These are phyloP conservation scores for Litoditis marina DNA, from an alignment of 2,888 invertebrate species.

Conservation along the genomic window DNA sequence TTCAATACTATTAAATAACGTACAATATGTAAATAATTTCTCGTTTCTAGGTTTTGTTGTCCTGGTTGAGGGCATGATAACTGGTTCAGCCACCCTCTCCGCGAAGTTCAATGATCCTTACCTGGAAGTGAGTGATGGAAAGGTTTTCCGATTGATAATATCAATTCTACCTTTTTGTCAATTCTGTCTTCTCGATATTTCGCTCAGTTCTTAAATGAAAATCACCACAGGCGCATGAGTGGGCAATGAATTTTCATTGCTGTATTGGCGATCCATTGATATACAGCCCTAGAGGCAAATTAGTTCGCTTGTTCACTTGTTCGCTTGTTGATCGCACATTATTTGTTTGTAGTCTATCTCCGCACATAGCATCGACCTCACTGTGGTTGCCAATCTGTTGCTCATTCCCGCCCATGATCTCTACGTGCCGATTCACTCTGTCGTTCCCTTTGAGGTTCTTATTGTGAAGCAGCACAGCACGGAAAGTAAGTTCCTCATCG, in stretches of 20 bases:
- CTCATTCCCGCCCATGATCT: constrained; percentile 80
- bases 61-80: constrained; percentile 80
- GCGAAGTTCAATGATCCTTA: constrained; percentile 62
- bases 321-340: neutral
- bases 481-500: constrained; percentile 36
- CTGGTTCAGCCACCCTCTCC: constrained; percentile 78
- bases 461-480: constrained; percentile 67
- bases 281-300: too few relatives aligned
- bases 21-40: constrained; percentile 8
- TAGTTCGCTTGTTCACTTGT: neutral
- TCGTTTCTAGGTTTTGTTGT: constrained; percentile 64
- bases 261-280: too few relatives aligned
- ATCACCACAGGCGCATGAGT: too few relatives aligned
- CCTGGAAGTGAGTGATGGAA: constrained; percentile 33
- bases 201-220: too few relatives aligned
- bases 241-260: too few relatives aligned
- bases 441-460: constrained; percentile 73
- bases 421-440: constrained; percentile 76
- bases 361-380: constrained; percentile 66
- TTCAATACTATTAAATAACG: too few relatives aligned
- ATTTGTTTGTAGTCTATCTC: constrained; percentile 46
- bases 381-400: constrained; percentile 90
- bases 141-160: too few relatives aligned
- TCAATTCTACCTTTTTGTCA: too few relatives aligned
- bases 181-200: too few relatives aligned